These are phyloP conservation scores for Ceratosolen fusciceps DNA, from an alignment of 1,140 invertebrate species.

Conservation along the genomic window DNA sequence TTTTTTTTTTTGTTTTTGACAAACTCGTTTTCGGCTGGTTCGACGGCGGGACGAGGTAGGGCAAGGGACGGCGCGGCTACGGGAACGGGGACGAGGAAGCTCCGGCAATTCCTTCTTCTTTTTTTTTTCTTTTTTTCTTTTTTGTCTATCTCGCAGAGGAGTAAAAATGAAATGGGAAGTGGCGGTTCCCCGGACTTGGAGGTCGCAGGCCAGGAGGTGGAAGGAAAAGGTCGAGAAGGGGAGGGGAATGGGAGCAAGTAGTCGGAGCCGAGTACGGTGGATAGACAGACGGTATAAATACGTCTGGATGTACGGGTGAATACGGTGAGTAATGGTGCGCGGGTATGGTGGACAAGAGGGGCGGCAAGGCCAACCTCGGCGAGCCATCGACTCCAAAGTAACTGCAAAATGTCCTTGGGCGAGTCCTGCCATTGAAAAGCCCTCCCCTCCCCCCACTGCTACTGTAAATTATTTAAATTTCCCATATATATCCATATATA, in stretches of 20 bases:
- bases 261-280: neutral
- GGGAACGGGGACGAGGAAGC: neutral
- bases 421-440: neutral
- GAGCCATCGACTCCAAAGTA: neutral
- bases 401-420: neutral
- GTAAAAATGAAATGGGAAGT: slow-evolving; percentile 14
- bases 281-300: too few relatives aligned
- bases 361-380: neutral
- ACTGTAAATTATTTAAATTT: too few relatives aligned
- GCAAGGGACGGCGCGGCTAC: neutral
- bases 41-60: neutral
- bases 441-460: too few relatives aligned
- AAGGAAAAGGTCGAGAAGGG: neutral
- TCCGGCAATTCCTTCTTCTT: slow-evolving; percentile 20
- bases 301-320: too few relatives aligned
- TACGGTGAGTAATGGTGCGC: neutral
- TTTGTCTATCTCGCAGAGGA: neutral
- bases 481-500: too few relatives aligned
- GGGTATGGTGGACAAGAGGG: neutral
- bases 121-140: too few relatives aligned
- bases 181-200: slow-evolving; percentile 9
- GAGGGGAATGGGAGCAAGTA: neutral
- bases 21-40: slow-evolving; percentile 29
- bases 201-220: slow-evolving; percentile 17
- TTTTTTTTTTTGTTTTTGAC: too few relatives aligned